Percentiles rank a stretch among this genome's conserved stretches.
These are phyloP conservation scores for Lophotriccus pileatus DNA, from an alignment of 2,797 vertebrate genomes.

Conservation along the genomic window DNA sequence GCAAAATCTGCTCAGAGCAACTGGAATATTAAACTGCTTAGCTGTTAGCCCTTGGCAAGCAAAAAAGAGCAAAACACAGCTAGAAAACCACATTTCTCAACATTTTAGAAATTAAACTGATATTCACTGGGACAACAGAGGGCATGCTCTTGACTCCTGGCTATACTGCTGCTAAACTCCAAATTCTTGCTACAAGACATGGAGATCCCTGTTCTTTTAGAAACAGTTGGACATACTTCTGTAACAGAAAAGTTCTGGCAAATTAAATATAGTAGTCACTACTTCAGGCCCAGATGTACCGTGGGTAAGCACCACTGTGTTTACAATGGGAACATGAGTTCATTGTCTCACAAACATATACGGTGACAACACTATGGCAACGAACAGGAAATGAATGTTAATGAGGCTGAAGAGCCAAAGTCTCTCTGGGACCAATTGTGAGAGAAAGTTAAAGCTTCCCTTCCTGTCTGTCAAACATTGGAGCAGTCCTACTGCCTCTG, in stretches of 20 bases:
- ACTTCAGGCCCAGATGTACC: not conserved
- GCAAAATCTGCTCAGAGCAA: not conserved
- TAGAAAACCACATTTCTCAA: slow-evolving; percentile 16
- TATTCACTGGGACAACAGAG: not conserved
- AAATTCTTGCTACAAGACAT: not conserved
- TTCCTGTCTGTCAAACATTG: not conserved
- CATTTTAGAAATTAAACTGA: not conserved
- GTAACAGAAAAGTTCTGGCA: not conserved
- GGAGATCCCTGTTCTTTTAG: not conserved
- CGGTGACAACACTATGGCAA: not conserved
- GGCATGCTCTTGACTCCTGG: not conserved
- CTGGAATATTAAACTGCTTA: not conserved
- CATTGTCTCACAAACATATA: not conserved
- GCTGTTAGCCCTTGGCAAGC: not conserved
- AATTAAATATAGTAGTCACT: not conserved
- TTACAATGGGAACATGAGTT: slow-evolving; percentile 6
- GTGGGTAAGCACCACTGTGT: not conserved
- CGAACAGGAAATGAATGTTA: slow-evolving; percentile 25
- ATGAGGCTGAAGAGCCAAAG: slow-evolving; percentile 37
- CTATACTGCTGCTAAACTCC: not conserved
- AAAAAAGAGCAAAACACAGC: not conserved
- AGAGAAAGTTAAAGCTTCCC: slow-evolving; percentile 5
- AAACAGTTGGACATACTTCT: not conserved
- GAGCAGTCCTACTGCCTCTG: not conserved
- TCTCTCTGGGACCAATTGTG: not conserved